Evolutionary conservation across 2,888 invertebrate genomes (phyloP).

Genomic region (Pristionchus mayeri): DNA sequence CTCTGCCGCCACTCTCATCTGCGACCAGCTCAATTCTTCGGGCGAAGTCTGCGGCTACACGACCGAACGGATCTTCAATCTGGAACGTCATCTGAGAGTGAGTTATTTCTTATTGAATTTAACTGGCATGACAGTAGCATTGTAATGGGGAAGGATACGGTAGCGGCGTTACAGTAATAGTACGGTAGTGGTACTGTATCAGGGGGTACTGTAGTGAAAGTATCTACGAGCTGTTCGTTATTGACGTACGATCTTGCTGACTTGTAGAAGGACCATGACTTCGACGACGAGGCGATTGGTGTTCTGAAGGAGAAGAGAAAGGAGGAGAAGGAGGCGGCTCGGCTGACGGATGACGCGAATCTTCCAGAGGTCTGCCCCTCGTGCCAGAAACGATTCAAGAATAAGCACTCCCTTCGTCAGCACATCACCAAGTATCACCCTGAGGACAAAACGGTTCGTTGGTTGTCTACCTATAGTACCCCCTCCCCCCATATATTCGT

Average conservation of each 20-base stretch:
- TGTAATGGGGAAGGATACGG: too few species aligned
- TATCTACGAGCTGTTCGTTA: not conserved
- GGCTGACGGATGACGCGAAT: not conserved
- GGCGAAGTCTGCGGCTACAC: constrained; percentile 1
- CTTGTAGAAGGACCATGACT: not conserved
- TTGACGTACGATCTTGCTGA: not conserved
- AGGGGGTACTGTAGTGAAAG: not conserved
- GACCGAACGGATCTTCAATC: not conserved
- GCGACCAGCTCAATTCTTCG: too few species aligned
- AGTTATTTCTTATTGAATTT: not conserved
- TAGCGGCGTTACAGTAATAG: too few species aligned
- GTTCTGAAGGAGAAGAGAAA: not conserved
- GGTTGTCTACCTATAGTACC: too few species aligned
- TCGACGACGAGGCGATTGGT: not conserved
- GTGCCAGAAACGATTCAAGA: not conserved
- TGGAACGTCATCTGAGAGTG: not conserved
- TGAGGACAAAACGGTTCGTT: not conserved
- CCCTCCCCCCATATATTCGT: not conserved
- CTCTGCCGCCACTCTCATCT: too few species aligned
- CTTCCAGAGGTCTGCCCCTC: not conserved
- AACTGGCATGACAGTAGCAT: too few species aligned
- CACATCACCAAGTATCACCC: not conserved
- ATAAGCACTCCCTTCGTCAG: not conserved
- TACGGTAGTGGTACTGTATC: not conserved
- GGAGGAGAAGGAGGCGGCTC: not conserved